phyloP scores from a whole-genome alignment of 2,113 vertebrate species.

The Salminus brasiliensis region DNA sequence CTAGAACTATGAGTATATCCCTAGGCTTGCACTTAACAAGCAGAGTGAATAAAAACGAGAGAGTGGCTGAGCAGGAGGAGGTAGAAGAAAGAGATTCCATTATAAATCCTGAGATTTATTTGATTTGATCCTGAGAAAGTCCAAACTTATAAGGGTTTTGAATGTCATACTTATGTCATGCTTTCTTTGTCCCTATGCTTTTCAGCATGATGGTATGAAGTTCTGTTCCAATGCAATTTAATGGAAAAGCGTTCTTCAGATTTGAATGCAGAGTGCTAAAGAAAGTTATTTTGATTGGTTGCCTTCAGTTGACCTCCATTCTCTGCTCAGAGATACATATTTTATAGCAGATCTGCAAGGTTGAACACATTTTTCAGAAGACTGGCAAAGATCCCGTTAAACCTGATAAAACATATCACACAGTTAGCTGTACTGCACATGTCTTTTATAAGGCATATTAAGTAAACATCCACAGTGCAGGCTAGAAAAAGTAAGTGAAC shows the following conservation, averaged over 20 bases:
- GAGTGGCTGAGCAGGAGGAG: background rate
- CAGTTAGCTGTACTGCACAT: too few species aligned
- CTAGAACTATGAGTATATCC: background rate
- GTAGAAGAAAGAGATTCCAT: slow-evolving; percentile 23
- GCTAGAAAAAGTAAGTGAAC: too few species aligned
- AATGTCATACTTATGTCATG: background rate
- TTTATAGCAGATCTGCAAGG: background rate
- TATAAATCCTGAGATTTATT: background rate
- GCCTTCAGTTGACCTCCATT: background rate
- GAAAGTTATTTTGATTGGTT: background rate
- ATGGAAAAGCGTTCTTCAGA: background rate
- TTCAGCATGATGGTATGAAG: background rate
- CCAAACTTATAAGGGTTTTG: background rate
- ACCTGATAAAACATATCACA: too few species aligned
- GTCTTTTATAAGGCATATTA: too few species aligned
- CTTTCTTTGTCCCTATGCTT: background rate
- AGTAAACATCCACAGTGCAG: too few species aligned
- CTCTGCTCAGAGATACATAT: background rate
- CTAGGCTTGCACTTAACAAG: background rate
- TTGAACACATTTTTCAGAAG: too few species aligned
- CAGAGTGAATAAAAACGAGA: background rate
- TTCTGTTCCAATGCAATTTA: background rate
- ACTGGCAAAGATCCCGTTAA: too few species aligned
- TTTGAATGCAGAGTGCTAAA: background rate
- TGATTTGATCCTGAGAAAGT: background rate